phyloP scores from a whole-genome alignment of 2,113 vertebrate genomes.

The Trogon surrucura region DNA sequence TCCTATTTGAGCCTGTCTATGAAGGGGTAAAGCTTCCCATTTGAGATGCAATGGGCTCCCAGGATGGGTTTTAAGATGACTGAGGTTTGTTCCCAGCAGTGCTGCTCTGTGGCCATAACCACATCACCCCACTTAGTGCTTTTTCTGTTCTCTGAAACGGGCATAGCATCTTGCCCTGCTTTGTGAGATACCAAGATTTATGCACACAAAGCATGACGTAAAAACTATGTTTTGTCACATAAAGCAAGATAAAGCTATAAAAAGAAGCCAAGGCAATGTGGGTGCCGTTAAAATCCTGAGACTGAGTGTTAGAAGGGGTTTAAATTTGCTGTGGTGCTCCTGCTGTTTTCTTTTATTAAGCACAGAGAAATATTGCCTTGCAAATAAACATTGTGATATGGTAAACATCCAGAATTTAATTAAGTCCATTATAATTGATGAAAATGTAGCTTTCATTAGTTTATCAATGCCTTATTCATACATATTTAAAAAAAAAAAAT shows the following conservation, averaged over 20 bases:
- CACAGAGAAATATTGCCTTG: neutral
- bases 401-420: slow-evolving; percentile 34
- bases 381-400: slow-evolving; percentile 28
- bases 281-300: neutral
- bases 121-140: neutral
- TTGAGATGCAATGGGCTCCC: neutral
- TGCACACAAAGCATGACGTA: neutral
- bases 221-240: neutral
- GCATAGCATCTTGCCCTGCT: neutral
- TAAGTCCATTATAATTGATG: slow-evolving; percentile 18
- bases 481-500: neutral
- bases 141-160: neutral
- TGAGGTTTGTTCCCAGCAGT: neutral
- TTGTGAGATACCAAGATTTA: neutral
- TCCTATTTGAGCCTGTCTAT: neutral
- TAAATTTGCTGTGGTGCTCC: slow-evolving; percentile 3
- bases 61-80: neutral
- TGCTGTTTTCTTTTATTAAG: neutral
- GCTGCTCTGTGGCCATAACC: neutral
- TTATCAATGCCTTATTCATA: slow-evolving; percentile 53
- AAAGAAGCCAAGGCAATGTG: neutral
- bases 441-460: slow-evolving; percentile 53
- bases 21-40: neutral
- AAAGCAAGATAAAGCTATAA: neutral
- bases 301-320: neutral